Percentiles rank a stretch among this genome's conserved stretches.
These are phyloP conservation scores for Drosophila ficusphila DNA, from an alignment of 1,140 invertebrate genomes.

Conservation along the genomic window DNA sequence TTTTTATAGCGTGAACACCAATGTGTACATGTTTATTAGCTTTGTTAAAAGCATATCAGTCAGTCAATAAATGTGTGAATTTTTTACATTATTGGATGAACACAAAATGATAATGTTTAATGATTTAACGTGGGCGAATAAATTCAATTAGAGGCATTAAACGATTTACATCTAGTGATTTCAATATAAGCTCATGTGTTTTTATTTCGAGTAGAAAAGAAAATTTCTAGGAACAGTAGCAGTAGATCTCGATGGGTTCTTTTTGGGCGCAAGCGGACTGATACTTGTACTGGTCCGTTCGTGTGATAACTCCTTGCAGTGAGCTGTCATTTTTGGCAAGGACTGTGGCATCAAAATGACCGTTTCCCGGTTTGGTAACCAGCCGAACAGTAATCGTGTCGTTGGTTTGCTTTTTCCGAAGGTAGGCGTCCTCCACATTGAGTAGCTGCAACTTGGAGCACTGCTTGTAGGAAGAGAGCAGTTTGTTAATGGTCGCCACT, in stretches of 20 bases:
- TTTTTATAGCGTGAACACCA: background rate
- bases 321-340: background rate
- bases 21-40: too few species aligned
- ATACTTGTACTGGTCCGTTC: conserved; percentile 7
- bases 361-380: conserved; percentile 10
- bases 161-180: too few species aligned
- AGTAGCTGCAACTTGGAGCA: conserved; percentile 1
- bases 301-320: conserved; percentile 8
- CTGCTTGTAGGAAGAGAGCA: conserved; percentile 1
- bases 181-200: too few species aligned
- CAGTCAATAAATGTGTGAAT: too few species aligned
- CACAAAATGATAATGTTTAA: too few species aligned
- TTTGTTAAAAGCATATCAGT: background rate
- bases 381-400: conserved; percentile 3
- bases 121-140: too few species aligned
- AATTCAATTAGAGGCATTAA: too few species aligned
- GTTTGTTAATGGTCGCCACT: background rate
- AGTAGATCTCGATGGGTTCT: conserved; percentile 6
- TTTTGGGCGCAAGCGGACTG: conserved; percentile 5
- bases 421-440: conserved; percentile 13
- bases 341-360: conserved; percentile 16
- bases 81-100: too few species aligned
- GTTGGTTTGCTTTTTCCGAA: background rate
- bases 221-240: conserved; percentile 22
- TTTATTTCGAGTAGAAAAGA: too few species aligned